Base-by-base conservation (phyloP, 2,888 invertebrate genomes). In the Acheta domesticus region DNA sequence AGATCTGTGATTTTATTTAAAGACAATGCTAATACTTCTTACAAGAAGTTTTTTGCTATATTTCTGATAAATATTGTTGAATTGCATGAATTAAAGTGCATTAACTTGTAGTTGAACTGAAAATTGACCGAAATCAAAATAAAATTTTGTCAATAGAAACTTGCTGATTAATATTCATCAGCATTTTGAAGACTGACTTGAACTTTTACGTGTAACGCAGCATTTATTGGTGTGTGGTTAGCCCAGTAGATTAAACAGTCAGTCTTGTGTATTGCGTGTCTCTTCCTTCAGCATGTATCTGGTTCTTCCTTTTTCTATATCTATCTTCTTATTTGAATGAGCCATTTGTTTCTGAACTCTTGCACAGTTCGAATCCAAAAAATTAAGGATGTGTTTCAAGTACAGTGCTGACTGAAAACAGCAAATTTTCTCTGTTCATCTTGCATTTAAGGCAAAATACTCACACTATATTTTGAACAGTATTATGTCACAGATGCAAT, bases 21-120 rank as follows among this genome's bases (percentile, higher is more conserved):
- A 62, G 62, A 62, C 62, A 62, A 19, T 62, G 62, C 62, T 62
- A 36, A n/a, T 62, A 62, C 16, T 62, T 62, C 62, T 8, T 62
- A 19, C 11, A 14, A 62, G 62, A n/a, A 36, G 36, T 36, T 36
- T 36, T 62, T 62, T 62, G 62, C 62, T 62, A 62, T 62, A 62
- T 62, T 62, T 62, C 62, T 62, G 62, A 62, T 62, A 62, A 62
- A 62, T 62, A 62, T 62, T 62, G 62, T 62, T 62, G 16, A 62
- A 62, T n/a, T 62, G 62, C 62, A 62, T n/a, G 62, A 62, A 62
- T 62, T 62, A n/a, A 62, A 62, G 62, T 62, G 62, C 62, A 62
- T 36, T 23, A 36, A 36, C 5, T 36, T 36, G 36, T 36, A n/a
- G 62, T 62, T 19, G n/a, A 62, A 62, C 2, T 62, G 62, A 14